Percentiles rank a stretch among this genome's conserved stretches.
phyloP scores from a whole-genome alignment of 1,140 invertebrate species.

The Microvelia longipes region DNA sequence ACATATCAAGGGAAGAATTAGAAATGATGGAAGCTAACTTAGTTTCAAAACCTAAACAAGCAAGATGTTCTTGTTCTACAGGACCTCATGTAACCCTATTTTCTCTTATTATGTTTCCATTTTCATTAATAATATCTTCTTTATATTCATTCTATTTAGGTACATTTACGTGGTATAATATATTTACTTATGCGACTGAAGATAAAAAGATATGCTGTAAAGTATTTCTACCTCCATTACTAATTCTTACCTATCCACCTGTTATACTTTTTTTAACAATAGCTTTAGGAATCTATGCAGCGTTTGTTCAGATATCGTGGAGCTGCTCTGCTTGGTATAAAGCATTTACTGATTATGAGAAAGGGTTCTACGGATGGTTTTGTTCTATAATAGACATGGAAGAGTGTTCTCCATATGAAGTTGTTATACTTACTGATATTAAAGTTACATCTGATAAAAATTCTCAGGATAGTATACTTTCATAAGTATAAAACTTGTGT shows the following conservation, averaged over 20 bases:
- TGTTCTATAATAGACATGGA: conserved; percentile 47
- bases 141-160: conserved; percentile 58
- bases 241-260: conserved; percentile 55
- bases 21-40: conserved; percentile 48
- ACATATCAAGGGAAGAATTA: conserved; percentile 50
- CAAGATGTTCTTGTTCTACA: conserved; percentile 36
- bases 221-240: conserved; percentile 44
- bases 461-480: conserved; percentile 15
- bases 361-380: conserved; percentile 64
- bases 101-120: conserved; percentile 46
- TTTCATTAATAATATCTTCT: conserved; percentile 44
- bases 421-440: conserved; percentile 28
- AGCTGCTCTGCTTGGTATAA: conserved; percentile 48
- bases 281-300: conserved; percentile 48
- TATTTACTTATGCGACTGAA: conserved; percentile 52
- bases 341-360: conserved; percentile 56
- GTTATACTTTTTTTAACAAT: conserved; percentile 47
- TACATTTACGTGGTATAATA: conserved; percentile 60
- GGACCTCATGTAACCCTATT: conserved; percentile 51
- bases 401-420: conserved; percentile 53
- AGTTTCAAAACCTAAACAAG: conserved; percentile 27
- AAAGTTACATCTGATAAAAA: conserved; percentile 14
- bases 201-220: conserved; percentile 44
- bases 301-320: conserved; percentile 49
- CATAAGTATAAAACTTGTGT: neutral